Evolutionary conservation across 2,797 vertebrate genomes (phyloP), one percentile per base, ranked within the genome.

Genomic region (Phrynocephalus forsythii): DNA sequence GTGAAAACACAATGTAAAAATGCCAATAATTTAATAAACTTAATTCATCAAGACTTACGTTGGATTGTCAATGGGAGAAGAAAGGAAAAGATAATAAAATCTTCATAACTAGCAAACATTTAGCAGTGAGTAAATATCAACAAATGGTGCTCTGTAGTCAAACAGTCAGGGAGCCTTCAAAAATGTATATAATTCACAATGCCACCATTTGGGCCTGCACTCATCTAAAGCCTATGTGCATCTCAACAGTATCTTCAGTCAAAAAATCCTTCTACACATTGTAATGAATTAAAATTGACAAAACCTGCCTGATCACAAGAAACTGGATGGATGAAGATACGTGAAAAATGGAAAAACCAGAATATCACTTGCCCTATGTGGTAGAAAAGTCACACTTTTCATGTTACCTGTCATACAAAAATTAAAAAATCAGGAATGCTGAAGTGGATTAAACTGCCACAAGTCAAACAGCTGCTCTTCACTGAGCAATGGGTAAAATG

Each of bases 231-330:
- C 77, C 63, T 28, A 5, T 76, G 48, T 77, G 79, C 66, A 52
- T 77, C 52, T 72, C 66, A 28, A 52, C 44, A 10, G 33, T 60
- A 22, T 30, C 78, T 33, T 50, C 71, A 8, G 9, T 68, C 63
- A 52, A 33, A 63, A 82, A 71, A 16, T 67, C 60, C 63, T 50
- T 75, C 81, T 56, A 28, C 24, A 66, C 28, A 85, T 50, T 50
- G 13, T 69, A 38, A 87, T 52, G 72, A 80, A 87, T 26, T 82
- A 63, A 76, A 56, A 48, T 52, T 66, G 63, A 79, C 63, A 87
- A 87, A 11, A 22, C 16, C n/a, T 28, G 38, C 73, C 44, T 4
- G 79, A 76, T 26, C 73, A 76, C 86, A 63, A 9, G n/a, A 9
- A 68, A 73, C 1, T 15, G 24, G 18, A 50, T 52, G 78, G 60